These are phyloP conservation scores for Polyommatus iphigenia DNA, from an alignment of 2,888 invertebrate genomes.

Conservation along the genomic window DNA sequence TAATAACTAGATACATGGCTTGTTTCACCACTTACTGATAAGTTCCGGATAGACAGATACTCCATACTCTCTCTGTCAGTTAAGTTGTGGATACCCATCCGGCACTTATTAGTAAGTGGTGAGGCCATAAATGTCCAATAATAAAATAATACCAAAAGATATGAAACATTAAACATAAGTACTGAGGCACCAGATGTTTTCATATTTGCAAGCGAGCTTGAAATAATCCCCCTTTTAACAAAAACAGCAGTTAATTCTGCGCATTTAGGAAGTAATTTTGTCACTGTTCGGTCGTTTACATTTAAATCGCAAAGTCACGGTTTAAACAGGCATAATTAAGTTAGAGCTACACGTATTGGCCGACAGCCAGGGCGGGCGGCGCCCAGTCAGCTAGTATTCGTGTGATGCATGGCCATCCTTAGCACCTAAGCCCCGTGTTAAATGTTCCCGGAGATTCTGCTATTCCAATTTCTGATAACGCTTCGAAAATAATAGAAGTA, in stretches of 20 bases:
- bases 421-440: conserved; percentile 24
- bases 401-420: conserved; percentile 22
- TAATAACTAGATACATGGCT: too few species aligned
- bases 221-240: background rate
- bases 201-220: background rate
- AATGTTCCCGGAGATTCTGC: conserved; percentile 9
- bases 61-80: too few species aligned
- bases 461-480: conserved; percentile 10
- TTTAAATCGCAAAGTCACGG: conserved; percentile 30
- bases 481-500: background rate
- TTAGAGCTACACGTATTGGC: conserved; percentile 20
- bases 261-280: background rate
- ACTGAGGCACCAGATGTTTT: background rate
- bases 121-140: too few species aligned
- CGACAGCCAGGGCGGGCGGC: background rate
- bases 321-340: conserved; percentile 32
- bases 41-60: too few species aligned
- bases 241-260: background rate
- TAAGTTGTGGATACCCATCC: too few species aligned
- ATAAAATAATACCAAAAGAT: too few species aligned
- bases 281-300: conserved; percentile 22
- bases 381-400: conserved; percentile 15
- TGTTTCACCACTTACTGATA: too few species aligned
- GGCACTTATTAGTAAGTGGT: too few species aligned
- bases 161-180: background rate